These are phyloP conservation scores for Linurgus olivaceus DNA, from an alignment of 2,797 vertebrate genomes.

Conservation along the genomic window DNA sequence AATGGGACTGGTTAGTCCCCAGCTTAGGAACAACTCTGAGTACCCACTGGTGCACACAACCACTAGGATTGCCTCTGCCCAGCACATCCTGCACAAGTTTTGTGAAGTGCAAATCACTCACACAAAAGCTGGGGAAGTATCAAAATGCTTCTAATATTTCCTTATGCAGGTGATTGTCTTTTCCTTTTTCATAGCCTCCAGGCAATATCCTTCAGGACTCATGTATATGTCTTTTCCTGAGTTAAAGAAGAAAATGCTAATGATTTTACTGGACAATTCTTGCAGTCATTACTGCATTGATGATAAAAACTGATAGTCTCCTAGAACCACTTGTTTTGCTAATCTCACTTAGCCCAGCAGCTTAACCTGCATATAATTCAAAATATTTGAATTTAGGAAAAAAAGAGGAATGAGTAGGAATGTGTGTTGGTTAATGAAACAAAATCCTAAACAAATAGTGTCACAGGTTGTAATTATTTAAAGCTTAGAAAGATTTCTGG, in stretches of 20 bases:
- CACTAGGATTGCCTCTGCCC: not conserved
- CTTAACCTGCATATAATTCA: not conserved
- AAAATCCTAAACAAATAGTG: conserved; percentile 41
- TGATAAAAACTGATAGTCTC: not conserved
- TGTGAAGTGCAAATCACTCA: not conserved
- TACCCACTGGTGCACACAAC: not conserved
- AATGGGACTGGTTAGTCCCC: not conserved
- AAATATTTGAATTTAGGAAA: not conserved
- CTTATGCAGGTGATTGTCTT: not conserved
- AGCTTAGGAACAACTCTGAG: not conserved
- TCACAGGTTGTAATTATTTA: conserved; percentile 34
- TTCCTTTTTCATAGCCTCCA: not conserved
- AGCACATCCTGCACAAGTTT: not conserved
- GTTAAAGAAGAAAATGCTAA: not conserved
- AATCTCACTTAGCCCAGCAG: not conserved
- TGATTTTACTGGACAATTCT: not conserved
- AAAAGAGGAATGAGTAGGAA: not conserved
- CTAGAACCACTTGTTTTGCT: not conserved
- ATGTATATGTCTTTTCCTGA: not conserved
- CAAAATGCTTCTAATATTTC: not conserved
- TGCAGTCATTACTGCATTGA: not conserved
- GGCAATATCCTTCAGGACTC: not conserved
- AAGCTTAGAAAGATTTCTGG: conserved; percentile 16
- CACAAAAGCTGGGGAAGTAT: not conserved
- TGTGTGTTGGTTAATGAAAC: not conserved